Percentiles rank a stretch among this genome's conserved stretches.
phyloP scores from a whole-genome alignment of 2,113 vertebrate genomes.

The Asarcornis scutulata region DNA sequence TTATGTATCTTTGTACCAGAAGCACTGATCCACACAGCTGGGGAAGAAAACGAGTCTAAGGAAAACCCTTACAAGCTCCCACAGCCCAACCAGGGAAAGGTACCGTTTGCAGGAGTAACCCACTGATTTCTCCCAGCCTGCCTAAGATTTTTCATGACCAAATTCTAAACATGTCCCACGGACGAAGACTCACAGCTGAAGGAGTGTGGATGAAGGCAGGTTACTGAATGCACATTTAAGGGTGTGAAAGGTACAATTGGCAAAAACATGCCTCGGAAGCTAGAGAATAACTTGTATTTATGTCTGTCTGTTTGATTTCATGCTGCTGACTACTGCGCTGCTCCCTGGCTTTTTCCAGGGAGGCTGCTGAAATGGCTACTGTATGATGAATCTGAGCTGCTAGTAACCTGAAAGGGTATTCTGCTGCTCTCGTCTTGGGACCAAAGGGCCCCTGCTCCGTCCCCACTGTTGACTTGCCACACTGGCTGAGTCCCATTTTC shows the following conservation, averaged over 20 bases:
- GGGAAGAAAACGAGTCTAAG: neutral
- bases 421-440: neutral
- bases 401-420: neutral
- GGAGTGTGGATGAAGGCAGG: neutral
- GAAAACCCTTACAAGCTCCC: neutral
- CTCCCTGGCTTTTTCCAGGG: conserved; percentile 26
- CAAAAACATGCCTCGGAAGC: neutral
- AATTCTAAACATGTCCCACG: neutral
- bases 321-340: conserved; percentile 58
- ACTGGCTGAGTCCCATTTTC: neutral
- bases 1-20: neutral
- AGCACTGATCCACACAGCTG: neutral
- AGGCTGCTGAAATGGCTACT: conserved; percentile 40
- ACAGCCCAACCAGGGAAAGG: neutral
- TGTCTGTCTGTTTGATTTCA: conserved; percentile 59
- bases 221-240: neutral
- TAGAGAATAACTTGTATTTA: neutral
- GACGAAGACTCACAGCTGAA: fast-evolving
- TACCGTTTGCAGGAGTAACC: fast-evolving
- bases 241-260: neutral
- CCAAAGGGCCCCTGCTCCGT: neutral
- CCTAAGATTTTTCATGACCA: neutral
- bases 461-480: neutral
- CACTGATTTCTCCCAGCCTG: neutral
- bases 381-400: conserved; percentile 30